phyloP scores from a whole-genome alignment of 2,797 vertebrate genomes.

The Heterohyrax brucei region DNA sequence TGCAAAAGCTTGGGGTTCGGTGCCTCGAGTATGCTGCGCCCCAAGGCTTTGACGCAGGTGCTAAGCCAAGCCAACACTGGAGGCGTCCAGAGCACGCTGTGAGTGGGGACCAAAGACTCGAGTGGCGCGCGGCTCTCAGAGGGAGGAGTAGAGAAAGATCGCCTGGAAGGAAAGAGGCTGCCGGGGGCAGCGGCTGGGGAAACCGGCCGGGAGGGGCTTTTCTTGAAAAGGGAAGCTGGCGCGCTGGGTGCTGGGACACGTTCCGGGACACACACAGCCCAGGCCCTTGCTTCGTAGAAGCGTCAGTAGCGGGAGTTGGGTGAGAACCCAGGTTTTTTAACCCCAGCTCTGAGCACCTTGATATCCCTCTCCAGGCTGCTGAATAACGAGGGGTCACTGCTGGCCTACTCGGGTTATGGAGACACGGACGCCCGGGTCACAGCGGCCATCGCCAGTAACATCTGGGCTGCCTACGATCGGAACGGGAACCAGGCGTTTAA shows the following conservation, averaged over 20 bases:
- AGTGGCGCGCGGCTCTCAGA: not conserved
- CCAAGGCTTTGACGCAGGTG: slow-evolving; percentile 98
- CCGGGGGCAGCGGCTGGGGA: not conserved
- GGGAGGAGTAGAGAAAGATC: slow-evolving; percentile 11
- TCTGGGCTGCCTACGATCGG: slow-evolving; percentile 99
- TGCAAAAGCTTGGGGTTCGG: not conserved
- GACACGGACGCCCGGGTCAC: slow-evolving; percentile 98
- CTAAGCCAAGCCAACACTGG: slow-evolving; percentile 98
- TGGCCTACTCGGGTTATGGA: slow-evolving; percentile 98
- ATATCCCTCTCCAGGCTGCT: slow-evolving; percentile 88
- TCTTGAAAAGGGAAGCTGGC: slow-evolving; percentile 6
- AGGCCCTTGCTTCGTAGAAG: slow-evolving; percentile 35
- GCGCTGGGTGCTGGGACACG: not conserved
- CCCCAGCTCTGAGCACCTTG: not conserved
- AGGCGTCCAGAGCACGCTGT: slow-evolving; percentile 99
- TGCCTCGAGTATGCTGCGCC: slow-evolving; percentile 94
- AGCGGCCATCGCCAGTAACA: slow-evolving; percentile 98
- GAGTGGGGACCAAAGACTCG: slow-evolving; percentile 89
- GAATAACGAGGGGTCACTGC: slow-evolving; percentile 98
- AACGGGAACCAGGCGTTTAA: slow-evolving; percentile 99
- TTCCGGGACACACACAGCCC: not conserved
- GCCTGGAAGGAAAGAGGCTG: not conserved
- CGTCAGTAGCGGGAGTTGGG: slow-evolving; percentile 1
- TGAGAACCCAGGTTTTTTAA: not conserved
- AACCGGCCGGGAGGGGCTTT: not conserved